A percentile compares a stretch with the other conserved stretches of the same genome.
These are phyloP conservation scores for Lepidonotus clava DNA, from an alignment of 2,888 invertebrate genomes.

Conservation along the genomic window DNA sequence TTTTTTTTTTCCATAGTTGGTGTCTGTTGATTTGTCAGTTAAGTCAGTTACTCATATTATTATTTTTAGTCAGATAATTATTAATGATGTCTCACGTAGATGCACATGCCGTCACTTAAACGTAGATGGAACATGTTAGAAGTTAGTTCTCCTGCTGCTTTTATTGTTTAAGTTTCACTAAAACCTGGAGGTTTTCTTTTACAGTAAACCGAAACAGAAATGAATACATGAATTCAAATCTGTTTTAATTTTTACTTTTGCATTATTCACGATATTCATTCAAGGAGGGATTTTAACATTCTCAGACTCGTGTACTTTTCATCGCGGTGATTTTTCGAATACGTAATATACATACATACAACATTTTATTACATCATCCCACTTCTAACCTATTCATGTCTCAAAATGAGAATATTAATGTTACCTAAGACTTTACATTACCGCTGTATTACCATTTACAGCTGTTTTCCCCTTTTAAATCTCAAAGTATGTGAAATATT, in stretches of 20 bases:
- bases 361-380: slow-evolving; percentile 31
- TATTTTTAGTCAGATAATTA: background rate
- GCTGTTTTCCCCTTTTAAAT: slow-evolving; percentile 10
- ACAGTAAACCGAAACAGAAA: too few relatives aligned
- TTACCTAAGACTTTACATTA: background rate
- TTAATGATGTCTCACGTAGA: slow-evolving; percentile 26
- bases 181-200: background rate
- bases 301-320: background rate
- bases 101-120: background rate
- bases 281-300: background rate
- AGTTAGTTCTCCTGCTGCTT: slow-evolving; percentile 11
- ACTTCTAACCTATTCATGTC: background rate
- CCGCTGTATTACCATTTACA: slow-evolving; percentile 1
- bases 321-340: slow-evolving; percentile 6
- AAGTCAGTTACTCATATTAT: too few relatives aligned
- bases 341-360: background rate
- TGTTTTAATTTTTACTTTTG: background rate
- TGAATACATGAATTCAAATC: background rate
- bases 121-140: background rate
- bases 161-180: background rate
- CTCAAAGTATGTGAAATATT: background rate
- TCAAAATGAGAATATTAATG: background rate
- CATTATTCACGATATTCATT: background rate
- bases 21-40: too few relatives aligned
- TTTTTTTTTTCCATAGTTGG: too few relatives aligned